phyloP scores from a whole-genome alignment of 2,797 vertebrate species.

The Aphelocoma californica region DNA sequence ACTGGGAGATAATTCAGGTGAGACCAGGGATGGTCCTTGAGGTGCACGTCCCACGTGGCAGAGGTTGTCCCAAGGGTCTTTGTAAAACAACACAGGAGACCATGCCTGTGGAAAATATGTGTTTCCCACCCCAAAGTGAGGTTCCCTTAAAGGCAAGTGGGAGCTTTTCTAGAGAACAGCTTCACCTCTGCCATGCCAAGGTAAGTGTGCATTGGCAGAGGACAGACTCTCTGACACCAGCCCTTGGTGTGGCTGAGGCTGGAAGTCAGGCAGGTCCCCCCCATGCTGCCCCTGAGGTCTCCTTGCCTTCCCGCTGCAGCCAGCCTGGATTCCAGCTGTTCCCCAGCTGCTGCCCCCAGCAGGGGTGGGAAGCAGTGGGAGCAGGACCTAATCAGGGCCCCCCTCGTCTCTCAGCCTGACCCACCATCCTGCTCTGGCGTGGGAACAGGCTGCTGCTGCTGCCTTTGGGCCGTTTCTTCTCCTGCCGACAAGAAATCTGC shows the following conservation, averaged over 20 bases:
- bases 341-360: neutral
- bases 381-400: fast-evolving
- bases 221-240: neutral
- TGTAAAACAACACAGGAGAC: neutral
- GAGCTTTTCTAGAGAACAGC: neutral
- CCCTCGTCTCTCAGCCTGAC: neutral
- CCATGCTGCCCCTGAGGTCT: neutral
- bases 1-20: neutral
- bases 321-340: neutral
- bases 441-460: neutral
- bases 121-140: neutral
- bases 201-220: fast-evolving
- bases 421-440: fast-evolving
- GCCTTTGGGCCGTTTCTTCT: neutral
- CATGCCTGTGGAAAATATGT: fast-evolving
- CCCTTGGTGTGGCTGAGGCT: fast-evolving
- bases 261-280: neutral
- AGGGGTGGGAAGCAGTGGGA: neutral
- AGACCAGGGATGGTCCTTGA: neutral
- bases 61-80: fast-evolving
- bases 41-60: neutral
- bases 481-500: neutral
- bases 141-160: neutral
- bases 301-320: fast-evolving
- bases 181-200: neutral